Evolutionary conservation across 2,888 invertebrate species (phyloP), one percentile per base, ranked within the genome.

Genomic region (Hemistola chrysoprasaria): DNA sequence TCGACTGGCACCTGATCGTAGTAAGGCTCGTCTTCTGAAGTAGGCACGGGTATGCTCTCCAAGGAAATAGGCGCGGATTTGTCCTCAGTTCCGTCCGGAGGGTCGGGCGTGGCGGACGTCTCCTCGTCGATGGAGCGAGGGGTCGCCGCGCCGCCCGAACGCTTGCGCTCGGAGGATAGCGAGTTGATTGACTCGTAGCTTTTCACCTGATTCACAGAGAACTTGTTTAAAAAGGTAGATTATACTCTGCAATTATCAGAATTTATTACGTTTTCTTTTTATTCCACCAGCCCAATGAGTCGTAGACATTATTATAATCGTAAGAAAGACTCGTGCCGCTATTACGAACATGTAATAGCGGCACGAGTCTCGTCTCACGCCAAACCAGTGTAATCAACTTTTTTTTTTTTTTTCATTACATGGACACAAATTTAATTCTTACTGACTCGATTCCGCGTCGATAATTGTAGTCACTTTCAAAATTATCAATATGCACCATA

Each of bases 1-100:
- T 93, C 94, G 30, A 91, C 84, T 0, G 94, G 93, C 31, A 94
- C 94, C 67, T 92, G 92, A 62, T 94, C 94, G 60, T 94, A 94
- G 60, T 92, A 93, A 0, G 93, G 94, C 62, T 94, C 94, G 56
- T 92, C 91, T 40, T 90, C 88, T 2, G 68, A 54, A 3, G 63
- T 74, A 7, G 61, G 65, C 0, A 79, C 78, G 1, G 86, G 83
- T 32, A 85, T 75, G 50, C 85, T 87, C 48, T 86, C 88, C 7
- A 87, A 53, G 0, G 87, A 88, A 28, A 74, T 68, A 0, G 86
- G 86, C 1, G 83, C 80, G 0, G 87, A 87, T 47, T 82, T 86
- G 48, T 84, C 82, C 27, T 82, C 82, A 0, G 65, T 84, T 1
- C 57, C 73, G 10, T 79, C 83, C 2, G 67, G 71, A 28, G 71